Conservation (phyloP, 1,140 invertebrate genomes). For the Phymorhynchus buccinoides region DNA sequence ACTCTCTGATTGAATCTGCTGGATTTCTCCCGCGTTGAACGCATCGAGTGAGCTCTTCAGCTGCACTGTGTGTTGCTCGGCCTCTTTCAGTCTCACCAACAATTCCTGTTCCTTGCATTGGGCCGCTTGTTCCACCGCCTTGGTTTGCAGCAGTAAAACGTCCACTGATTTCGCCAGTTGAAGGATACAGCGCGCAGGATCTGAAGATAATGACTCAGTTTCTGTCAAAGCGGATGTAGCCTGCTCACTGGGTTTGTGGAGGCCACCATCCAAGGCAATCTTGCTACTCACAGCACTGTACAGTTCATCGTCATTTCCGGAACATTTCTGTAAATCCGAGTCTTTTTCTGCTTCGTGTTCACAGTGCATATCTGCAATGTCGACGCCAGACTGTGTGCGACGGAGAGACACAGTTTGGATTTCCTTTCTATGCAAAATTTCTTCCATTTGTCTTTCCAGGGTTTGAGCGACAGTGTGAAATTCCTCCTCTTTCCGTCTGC, state of each 20-base stretch:
- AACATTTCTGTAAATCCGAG: not conserved
- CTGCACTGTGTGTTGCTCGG: not conserved
- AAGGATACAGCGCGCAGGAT: not conserved
- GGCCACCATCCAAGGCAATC: not conserved
- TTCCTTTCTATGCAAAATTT: not conserved
- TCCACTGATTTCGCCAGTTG: not conserved
- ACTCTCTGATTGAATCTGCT: not conserved
- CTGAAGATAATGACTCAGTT: not conserved
- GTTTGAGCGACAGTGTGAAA: not conserved
- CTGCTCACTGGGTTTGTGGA: not conserved
- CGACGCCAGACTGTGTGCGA: not conserved
- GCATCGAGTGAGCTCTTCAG: constrained; percentile 31
- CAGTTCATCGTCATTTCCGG: not conserved
- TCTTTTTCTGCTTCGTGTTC: not conserved
- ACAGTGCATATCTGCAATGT: not conserved
- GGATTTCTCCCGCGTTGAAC: not conserved
- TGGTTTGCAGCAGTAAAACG: not conserved
- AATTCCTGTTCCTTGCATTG: constrained; percentile 34
- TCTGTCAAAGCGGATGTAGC: not conserved
- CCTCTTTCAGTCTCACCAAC: constrained; percentile 31
- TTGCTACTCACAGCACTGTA: not conserved
- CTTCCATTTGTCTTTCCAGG: not conserved
- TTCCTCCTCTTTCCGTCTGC: not conserved
- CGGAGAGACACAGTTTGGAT: not conserved
- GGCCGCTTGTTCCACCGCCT: not conserved